Evolutionary conservation across 2,888 invertebrate species (phyloP).

Genomic region (Rutpela maculata): DNA sequence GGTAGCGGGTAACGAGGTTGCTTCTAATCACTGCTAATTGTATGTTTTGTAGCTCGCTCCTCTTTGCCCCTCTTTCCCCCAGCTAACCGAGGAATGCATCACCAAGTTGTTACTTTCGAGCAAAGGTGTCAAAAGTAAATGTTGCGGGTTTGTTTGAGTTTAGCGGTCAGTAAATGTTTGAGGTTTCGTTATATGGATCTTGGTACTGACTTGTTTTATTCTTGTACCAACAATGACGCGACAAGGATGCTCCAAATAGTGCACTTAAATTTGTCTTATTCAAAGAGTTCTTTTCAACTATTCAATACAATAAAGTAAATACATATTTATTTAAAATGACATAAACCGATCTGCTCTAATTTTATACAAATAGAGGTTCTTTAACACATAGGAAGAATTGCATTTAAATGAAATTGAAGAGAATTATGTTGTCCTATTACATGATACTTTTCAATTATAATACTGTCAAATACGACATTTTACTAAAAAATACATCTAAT

Average conservation of each 20-base stretch:
- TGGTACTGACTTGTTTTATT: conserved; percentile 34
- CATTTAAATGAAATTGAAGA: too few species aligned
- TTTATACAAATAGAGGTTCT: too few species aligned
- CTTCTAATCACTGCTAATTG: conserved; percentile 73
- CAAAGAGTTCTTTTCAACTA: not conserved
- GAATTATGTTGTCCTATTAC: too few species aligned
- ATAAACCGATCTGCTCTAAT: too few species aligned
- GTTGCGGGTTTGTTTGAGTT: conserved; percentile 68
- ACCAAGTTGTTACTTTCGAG: conserved; percentile 72
- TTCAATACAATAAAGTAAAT: not conserved
- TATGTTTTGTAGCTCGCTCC: conserved; percentile 64
- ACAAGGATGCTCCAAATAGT: conserved; percentile 35
- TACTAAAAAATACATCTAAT: too few species aligned
- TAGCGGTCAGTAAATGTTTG: conserved; percentile 57
- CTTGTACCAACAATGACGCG: conserved; percentile 31
- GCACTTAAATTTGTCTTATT: conserved; percentile 7
- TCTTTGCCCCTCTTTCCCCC: conserved; percentile 52
- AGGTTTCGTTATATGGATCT: conserved; percentile 50
- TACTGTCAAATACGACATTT: too few species aligned
- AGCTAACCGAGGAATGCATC: conserved; percentile 69
- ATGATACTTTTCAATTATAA: too few species aligned
- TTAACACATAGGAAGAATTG: too few species aligned
- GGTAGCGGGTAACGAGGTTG: conserved; percentile 72
- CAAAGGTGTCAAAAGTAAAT: conserved; percentile 73
- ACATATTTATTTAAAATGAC: not conserved